Evolutionary conservation across 2,113 vertebrate genomes (phyloP).

Genomic region (Pollimyrus isidori): DNA sequence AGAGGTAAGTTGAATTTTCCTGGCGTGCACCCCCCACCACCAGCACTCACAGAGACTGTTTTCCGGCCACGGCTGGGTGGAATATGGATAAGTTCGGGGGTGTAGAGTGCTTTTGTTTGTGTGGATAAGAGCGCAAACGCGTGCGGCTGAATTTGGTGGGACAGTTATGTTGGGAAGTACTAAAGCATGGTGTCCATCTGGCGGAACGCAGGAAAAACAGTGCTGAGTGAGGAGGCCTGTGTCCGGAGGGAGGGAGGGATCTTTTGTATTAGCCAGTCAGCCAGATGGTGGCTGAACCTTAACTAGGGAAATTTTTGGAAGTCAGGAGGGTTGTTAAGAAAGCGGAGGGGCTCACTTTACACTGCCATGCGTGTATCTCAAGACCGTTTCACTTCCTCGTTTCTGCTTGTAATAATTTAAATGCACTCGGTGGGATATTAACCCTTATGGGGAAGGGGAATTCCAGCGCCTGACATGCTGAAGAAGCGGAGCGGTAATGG

Average conservation of each 20-base stretch:
- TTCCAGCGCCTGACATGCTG: neutral
- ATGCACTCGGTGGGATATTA: neutral
- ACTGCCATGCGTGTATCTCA: neutral
- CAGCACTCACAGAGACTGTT: neutral
- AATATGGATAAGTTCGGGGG: neutral
- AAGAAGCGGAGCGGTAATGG: neutral
- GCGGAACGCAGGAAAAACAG: conserved; percentile 42
- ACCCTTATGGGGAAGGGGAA: neutral
- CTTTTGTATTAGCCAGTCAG: conserved; percentile 44
- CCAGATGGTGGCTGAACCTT: conserved; percentile 31
- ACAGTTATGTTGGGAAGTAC: conserved; percentile 46
- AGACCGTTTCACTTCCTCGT: neutral
- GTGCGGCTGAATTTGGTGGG: conserved; percentile 52
- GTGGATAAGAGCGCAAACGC: conserved; percentile 49
- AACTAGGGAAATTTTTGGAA: neutral
- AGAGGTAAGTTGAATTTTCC: conserved; percentile 51
- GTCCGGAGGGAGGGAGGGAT: conserved; percentile 20
- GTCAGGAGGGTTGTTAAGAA: neutral
- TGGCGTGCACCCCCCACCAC: neutral
- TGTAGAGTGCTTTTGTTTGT: conserved; percentile 48
- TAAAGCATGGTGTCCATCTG: conserved; percentile 64
- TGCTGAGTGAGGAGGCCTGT: conserved; percentile 37
- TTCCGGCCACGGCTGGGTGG: neutral
- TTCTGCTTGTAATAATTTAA: neutral
- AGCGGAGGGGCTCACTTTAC: neutral